phyloP scores from a whole-genome alignment of 2,797 vertebrate genomes.

The Arnoldichthys spilopterus region DNA sequence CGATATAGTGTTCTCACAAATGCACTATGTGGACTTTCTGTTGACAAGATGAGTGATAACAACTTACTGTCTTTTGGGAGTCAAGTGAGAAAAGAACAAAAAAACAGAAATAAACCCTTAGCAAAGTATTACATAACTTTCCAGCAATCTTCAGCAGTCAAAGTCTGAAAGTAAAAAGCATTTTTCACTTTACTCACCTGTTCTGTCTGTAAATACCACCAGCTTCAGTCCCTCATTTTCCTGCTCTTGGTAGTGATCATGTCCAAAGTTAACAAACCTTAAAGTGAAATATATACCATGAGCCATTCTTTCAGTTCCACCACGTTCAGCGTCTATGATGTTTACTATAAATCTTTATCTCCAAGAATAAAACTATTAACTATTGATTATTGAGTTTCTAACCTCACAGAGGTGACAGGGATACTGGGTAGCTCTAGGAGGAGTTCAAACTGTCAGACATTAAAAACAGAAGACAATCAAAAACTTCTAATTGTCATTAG shows the following conservation, averaged over 20 bases:
- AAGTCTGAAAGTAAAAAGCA: not conserved
- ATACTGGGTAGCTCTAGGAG: constrained; percentile 70
- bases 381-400: constrained; percentile 52
- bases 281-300: not conserved
- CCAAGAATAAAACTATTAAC: not conserved
- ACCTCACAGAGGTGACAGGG: constrained; percentile 71
- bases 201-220: constrained; percentile 84
- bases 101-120: constrained; percentile 43
- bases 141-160: not conserved
- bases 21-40: not conserved
- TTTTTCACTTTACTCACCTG: constrained; percentile 33
- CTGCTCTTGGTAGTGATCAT: constrained; percentile 75
- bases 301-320: not conserved
- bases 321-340: not conserved
- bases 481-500: not conserved
- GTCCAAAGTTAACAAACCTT: constrained; percentile 90
- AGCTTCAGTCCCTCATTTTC: constrained; percentile 75
- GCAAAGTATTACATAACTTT: not conserved
- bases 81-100: constrained; percentile 38
- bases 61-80: constrained; percentile 49
- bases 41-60: not conserved
- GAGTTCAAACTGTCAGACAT: constrained; percentile 84
- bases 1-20: not conserved
- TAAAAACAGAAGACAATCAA: constrained; percentile 6
- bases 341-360: not conserved